Conservation (phyloP, 2,797 vertebrate species). For the Octomys mimax region DNA sequence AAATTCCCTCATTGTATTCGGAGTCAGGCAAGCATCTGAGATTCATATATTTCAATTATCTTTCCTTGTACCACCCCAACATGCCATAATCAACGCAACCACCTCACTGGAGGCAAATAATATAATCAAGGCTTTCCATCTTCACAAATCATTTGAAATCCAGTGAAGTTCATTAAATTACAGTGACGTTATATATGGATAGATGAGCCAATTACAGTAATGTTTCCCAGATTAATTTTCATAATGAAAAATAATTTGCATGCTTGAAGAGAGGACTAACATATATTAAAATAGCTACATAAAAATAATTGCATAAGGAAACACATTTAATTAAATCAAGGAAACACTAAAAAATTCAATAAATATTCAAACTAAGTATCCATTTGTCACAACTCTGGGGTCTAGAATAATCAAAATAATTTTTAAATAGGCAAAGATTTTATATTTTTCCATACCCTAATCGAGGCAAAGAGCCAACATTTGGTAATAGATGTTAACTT, state of each 20-base stretch:
- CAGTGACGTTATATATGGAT: background rate
- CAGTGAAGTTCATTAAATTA: background rate
- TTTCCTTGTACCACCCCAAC: background rate
- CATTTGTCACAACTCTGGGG: background rate
- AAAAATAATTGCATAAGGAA: background rate
- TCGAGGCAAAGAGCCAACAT: background rate
- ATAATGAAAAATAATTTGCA: background rate
- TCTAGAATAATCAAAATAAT: background rate
- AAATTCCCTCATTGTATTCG: background rate
- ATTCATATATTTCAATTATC: background rate
- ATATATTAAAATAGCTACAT: background rate
- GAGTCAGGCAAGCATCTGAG: background rate
- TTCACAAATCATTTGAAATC: background rate
- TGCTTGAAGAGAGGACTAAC: background rate
- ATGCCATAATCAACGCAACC: fast-evolving
- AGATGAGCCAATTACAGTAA: background rate
- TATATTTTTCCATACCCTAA: background rate
- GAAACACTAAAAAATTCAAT: background rate
- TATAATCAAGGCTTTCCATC: background rate
- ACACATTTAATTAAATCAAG: background rate
- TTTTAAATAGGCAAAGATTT: background rate
- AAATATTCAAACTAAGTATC: background rate
- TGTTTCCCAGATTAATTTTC: background rate
- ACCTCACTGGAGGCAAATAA: background rate
- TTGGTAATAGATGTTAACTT: background rate